phyloP scores from a whole-genome alignment of 2,113 vertebrate species.

The human region GRCh38 chr6:1038501-1039000 shows the following conservation, averaged over 20 bases:
- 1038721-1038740: neutral
- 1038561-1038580: neutral
- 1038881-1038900: neutral
- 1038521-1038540: neutral
- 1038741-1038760: conserved; percentile 1
- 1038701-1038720: neutral
- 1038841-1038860: neutral
- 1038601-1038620: neutral
- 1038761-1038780: neutral
- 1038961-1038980: neutral
- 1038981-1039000: neutral
- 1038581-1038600: neutral
- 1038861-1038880: too few species aligned
- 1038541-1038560: neutral
- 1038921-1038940: neutral
- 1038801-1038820: neutral
- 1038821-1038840: neutral
- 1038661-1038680: neutral
- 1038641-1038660: neutral
- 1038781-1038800: fast-evolving
- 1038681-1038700: neutral
- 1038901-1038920: neutral
- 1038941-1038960: neutral
- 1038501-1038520: neutral
- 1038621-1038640: neutral